Percentiles rank a stretch among this genome's conserved stretches.
Conservation (phyloP, 2,797 vertebrate species). For the Argentina silus region DNA sequence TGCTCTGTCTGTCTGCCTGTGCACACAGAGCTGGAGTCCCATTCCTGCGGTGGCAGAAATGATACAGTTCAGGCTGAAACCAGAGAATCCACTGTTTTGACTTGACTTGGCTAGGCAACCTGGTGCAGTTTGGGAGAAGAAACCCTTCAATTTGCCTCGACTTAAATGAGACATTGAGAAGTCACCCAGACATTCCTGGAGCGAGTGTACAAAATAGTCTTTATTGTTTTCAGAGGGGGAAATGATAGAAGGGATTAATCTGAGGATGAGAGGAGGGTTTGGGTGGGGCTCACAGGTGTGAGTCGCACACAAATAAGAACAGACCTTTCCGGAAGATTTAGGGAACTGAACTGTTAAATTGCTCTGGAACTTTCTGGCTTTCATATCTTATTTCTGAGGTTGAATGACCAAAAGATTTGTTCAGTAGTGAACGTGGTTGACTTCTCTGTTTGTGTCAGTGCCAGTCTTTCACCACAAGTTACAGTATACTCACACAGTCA, state of each 20-base stretch:
- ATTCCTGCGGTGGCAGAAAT: constrained; percentile 79
- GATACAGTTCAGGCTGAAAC: constrained; percentile 63
- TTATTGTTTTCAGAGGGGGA: constrained; percentile 34
- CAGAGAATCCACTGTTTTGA: constrained; percentile 65
- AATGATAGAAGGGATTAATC: constrained; percentile 39
- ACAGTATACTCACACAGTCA: not conserved
- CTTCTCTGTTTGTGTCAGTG: constrained; percentile 17
- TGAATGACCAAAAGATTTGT: constrained; percentile 25
- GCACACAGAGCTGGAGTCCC: constrained; percentile 62
- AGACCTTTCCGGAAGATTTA: not conserved
- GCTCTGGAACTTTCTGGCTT: constrained; percentile 14
- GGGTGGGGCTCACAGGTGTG: constrained; percentile 29
- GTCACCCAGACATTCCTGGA: constrained; percentile 70
- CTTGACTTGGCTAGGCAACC: constrained; percentile 62
- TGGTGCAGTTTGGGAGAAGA: constrained; percentile 57
- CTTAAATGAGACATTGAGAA: constrained; percentile 73
- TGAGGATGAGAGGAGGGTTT: constrained; percentile 24
- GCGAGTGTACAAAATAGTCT: constrained; percentile 54
- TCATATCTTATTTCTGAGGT: constrained; percentile 9
- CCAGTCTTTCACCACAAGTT: not conserved
- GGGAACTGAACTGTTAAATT: constrained; percentile 26
- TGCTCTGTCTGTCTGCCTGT: constrained; percentile 50
- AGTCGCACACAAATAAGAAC: constrained; percentile 26
- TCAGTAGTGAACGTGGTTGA: constrained; percentile 19
- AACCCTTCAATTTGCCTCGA: constrained; percentile 73